Evolutionary conservation across 2,113 vertebrate species (phyloP).

Genomic region (Fregetta grallaria): DNA sequence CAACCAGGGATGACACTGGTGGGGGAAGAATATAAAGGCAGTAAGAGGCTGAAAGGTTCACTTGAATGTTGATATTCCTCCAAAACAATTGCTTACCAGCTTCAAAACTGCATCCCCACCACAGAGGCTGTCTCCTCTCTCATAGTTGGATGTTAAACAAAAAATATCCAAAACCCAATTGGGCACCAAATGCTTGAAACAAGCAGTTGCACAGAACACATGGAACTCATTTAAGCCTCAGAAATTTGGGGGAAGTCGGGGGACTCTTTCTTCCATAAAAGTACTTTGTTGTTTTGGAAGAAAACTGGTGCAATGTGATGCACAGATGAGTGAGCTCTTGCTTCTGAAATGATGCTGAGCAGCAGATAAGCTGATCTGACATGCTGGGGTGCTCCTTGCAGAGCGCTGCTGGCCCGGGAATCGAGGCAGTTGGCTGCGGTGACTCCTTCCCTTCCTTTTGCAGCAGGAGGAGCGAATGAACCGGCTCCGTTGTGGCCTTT

Average conservation of each 20-base stretch:
- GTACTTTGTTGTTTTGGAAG: slow-evolving; percentile 14
- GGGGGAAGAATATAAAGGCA: background rate
- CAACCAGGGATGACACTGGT: background rate
- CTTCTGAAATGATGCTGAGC: background rate
- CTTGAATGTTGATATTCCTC: background rate
- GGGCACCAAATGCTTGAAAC: background rate
- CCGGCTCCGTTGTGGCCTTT: rapidly evolving
- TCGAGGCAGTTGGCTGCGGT: background rate
- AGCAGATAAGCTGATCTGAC: background rate
- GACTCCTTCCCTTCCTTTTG: background rate
- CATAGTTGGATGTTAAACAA: background rate
- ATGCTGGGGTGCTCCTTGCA: background rate
- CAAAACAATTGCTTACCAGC: background rate
- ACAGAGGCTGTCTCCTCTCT: background rate
- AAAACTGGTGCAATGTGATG: background rate
- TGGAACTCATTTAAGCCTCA: slow-evolving; percentile 1
- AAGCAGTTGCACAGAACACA: background rate
- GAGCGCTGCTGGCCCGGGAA: background rate
- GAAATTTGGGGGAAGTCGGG: background rate
- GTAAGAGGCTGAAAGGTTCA: background rate
- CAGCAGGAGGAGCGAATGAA: rapidly evolving
- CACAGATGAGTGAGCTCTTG: background rate
- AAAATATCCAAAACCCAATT: background rate
- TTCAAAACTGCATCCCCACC: background rate
- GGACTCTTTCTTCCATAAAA: background rate